A percentile compares a stretch with the other conserved stretches of the same genome.
phyloP scores from a whole-genome alignment of 2,113 vertebrate species.

The Pseudonaja textilis region DNA sequence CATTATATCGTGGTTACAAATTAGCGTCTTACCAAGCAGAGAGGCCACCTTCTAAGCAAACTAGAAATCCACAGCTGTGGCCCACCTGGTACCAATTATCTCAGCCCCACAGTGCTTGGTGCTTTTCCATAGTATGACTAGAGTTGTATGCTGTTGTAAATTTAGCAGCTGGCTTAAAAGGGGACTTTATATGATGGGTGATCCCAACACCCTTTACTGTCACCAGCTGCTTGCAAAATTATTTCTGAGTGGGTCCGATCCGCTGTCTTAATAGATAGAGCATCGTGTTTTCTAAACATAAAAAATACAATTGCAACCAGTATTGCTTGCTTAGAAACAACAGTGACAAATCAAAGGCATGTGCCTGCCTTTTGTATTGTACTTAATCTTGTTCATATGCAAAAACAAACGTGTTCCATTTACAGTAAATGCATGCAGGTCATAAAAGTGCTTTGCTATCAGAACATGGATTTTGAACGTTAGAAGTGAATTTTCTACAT shows the following conservation, averaged over 20 bases:
- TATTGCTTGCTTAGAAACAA: slow-evolving; percentile 47
- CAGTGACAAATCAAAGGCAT: slow-evolving; percentile 26
- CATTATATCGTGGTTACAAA: background rate
- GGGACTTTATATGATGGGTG: slow-evolving; percentile 32
- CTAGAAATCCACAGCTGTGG: slow-evolving; percentile 44
- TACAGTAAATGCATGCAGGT: background rate
- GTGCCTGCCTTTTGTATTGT: slow-evolving; percentile 54
- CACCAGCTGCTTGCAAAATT: slow-evolving; percentile 52
- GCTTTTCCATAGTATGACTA: slow-evolving; percentile 34
- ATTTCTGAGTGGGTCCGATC: slow-evolving; percentile 36
- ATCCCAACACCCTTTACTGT: slow-evolving; percentile 47
- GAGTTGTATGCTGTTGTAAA: slow-evolving; percentile 34
- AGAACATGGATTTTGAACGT: background rate
- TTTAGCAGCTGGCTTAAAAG: slow-evolving; percentile 49
- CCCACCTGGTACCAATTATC: slow-evolving; percentile 60
- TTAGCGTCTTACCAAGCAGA: slow-evolving; percentile 50
- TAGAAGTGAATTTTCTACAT: background rate
- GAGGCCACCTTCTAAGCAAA: slow-evolving; percentile 43
- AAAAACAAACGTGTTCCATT: slow-evolving; percentile 34
- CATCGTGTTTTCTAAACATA: background rate
- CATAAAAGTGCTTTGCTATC: background rate
- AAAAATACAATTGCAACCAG: background rate
- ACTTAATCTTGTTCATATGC: slow-evolving; percentile 48
- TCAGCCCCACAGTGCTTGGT: slow-evolving; percentile 47
- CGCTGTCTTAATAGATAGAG: slow-evolving; percentile 52